Evolutionary conservation across 2,797 vertebrate species (phyloP), one percentile per base, ranked within the genome.

Genomic region (Echeneis naucrates): DNA sequence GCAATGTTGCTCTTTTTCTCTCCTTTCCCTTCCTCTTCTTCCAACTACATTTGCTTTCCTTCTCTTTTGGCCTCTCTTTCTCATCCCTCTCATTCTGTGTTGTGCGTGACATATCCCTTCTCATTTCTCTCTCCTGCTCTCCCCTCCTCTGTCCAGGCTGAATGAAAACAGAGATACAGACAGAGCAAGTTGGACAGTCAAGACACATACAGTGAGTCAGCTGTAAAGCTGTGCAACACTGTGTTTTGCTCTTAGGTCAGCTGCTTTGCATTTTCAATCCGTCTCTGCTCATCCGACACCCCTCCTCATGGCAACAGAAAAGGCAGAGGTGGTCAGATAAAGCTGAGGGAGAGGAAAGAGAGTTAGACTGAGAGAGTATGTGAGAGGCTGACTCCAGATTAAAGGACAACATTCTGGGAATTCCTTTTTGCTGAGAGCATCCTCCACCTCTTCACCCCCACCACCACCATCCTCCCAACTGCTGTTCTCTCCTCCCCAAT

Each of bases 351-450:
- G 75, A 32, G 30, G 59, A 83, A 32, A 55, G 47, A 75, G 77
- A 86, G 81, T 69, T 69, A 52, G 82, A 86, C 53, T 52, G 78
- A 89, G 90, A 94, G 92, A 88, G 88, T 61, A 80, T 75, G 82
- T 89, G 93, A 91, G 93, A 93, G 95, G 93, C 93, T 93, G 93
- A 94, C 94, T 95, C 88, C 92, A 95, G 95, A 96, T 96, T 94
- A 96, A 96, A 96, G 94, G 95, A 95, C 94, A 95, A 94, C 96
- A 96, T 98, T 97, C 95, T 97, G 89, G 83, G 93, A 95, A 97
- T 98, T 98, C 97, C 95, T 95, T 93, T 81, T 92, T 94, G 94
- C 94, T 96, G 95, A 96, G 95, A 94, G 77, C 89, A 89, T 90
- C 90, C 87, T 84, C 90, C 87, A 81, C 86, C 83, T 83, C 77